Evolutionary conservation across 2,888 invertebrate species (phyloP), one percentile per base, ranked within the genome.

Genomic region (Heliconius hortense): DNA sequence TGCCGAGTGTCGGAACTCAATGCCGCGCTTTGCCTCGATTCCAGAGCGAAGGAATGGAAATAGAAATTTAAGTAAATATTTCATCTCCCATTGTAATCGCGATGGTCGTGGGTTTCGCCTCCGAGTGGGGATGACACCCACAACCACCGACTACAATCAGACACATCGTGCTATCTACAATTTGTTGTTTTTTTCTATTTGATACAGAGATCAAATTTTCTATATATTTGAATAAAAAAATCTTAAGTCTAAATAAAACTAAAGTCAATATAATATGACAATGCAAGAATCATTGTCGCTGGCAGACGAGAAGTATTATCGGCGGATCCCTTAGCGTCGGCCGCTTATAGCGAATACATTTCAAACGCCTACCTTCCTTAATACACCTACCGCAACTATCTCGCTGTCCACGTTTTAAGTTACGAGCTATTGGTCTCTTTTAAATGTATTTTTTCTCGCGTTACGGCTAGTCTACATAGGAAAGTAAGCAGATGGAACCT

Each of bases 311-410:
- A 48, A 67, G 71, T 62, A 60, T 73, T 73, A 73, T 70, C 64
- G 24, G 67, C 43, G 76, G 78, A 80, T 78, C 77, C 78, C 78
- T 78, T 75, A 75, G 74, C 73, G 67, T 63, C 56, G 73, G 72
- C 63, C 73, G 53, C 64, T 69, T 74, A 76, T 76, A 68, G 71
- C 75, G 79, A 80, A 80, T 80, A 81, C 81, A 82, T 82, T 81
- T 82, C 82, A 84, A 80, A 82, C 85, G 87, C 88, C 89, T 88
- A 87, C 87, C 82, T 79, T 81, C 85, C 86, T 87, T 88, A 89
- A 89, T 89, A 89, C 88, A 85, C 81, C 78, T 81, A 82, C 82
- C 77, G 79, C 74, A 73, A 76, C 76, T 73, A 71, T 76, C 70
- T 43, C 26, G 35, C 68, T 77, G 53, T 11, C 59, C 21, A 39